Conservation (phyloP, 2,113 vertebrate species). For the Oncorhynchus tshawytscha region DNA sequence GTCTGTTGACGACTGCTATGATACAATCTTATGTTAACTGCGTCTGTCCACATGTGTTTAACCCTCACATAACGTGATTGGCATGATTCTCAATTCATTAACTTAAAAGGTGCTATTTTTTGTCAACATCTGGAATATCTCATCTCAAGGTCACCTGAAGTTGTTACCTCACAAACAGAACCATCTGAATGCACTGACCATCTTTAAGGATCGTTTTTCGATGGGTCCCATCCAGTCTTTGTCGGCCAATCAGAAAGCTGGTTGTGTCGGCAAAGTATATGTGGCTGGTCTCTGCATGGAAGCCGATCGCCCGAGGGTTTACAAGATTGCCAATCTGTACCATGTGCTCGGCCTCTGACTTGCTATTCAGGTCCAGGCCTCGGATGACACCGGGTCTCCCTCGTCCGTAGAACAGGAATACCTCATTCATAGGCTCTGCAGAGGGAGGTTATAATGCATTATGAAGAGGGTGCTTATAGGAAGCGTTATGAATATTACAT, state of each 20-base stretch:
- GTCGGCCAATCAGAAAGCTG: conserved; percentile 85
- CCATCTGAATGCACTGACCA: conserved; percentile 64
- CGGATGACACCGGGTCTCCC: conserved; percentile 85
- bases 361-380: conserved; percentile 82
- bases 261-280: conserved; percentile 89
- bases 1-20: no score
- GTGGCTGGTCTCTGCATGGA: conserved; percentile 79
- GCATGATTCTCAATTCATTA: no score
- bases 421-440: conserved; percentile 84
- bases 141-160: background rate
- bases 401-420: conserved; percentile 89
- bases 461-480: no score
- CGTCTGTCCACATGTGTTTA: no score
- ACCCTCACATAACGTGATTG: no score
- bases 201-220: conserved; percentile 87
- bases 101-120: background rate
- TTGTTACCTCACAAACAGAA: conserved; percentile 1
- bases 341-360: conserved; percentile 83
- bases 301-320: conserved; percentile 84
- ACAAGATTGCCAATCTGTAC: conserved; percentile 83
- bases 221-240: conserved; percentile 84
- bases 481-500: conserved; percentile 58
- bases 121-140: background rate
- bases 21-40: no score
- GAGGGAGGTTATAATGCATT: conserved; percentile 59